These are phyloP conservation scores for Hylaeus anthracinus DNA, from an alignment of 1,140 invertebrate species.

Conservation along the genomic window DNA sequence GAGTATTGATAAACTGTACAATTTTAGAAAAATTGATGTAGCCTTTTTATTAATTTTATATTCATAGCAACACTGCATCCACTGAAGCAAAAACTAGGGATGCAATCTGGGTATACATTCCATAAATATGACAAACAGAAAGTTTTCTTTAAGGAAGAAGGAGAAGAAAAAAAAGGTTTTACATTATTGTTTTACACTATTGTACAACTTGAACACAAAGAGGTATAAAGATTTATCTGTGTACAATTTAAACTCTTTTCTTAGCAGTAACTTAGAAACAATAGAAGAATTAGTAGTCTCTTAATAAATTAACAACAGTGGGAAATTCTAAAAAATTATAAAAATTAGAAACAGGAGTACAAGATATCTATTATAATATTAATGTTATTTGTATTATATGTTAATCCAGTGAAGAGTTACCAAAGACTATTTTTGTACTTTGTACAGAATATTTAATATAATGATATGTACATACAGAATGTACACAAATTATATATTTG, in stretches of 20 bases:
- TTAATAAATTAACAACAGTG: not conserved
- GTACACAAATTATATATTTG: not conserved
- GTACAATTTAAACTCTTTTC: not conserved
- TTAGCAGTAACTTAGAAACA: not conserved
- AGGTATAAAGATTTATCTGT: not conserved
- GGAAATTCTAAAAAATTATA: not conserved
- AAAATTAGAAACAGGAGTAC: not conserved
- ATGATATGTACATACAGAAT: not conserved
- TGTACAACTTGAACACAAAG: not conserved
- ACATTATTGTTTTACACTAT: not conserved
- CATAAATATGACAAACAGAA: not conserved
- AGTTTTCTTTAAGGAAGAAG: not conserved
- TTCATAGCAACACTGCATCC: not conserved
- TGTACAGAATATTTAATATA: not conserved
- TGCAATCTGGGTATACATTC: not conserved
- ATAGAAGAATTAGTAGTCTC: not conserved
- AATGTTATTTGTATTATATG: not conserved
- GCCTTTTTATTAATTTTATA: constrained; percentile 4
- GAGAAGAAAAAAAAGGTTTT: not conserved
- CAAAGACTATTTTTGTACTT: not conserved
- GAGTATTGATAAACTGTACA: not conserved
- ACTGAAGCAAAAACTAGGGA: not conserved
- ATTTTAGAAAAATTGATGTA: not conserved
- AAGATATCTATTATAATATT: not conserved
- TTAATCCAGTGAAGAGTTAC: not conserved